Conservation (phyloP, 2,113 vertebrate genomes). For the Eptesicus fuscus region DNA sequence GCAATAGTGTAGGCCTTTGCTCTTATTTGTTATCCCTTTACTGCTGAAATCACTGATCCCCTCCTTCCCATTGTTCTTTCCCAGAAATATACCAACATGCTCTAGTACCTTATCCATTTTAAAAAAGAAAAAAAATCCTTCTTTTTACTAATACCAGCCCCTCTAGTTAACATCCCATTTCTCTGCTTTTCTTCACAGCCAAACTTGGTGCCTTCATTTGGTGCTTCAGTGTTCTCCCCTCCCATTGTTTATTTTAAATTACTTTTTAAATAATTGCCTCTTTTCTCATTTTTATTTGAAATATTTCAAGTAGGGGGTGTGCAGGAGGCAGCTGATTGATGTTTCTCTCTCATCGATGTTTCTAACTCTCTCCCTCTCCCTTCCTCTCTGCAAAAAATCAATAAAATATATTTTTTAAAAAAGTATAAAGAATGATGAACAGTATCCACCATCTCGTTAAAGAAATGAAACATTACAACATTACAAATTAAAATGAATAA, state of each 20-base stretch:
- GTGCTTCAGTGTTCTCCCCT: not conserved
- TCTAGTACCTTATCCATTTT: not conserved
- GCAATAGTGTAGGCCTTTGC: not conserved
- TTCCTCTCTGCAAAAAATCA: no score
- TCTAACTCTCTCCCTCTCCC: no score
- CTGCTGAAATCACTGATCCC: not conserved
- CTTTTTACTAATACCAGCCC: not conserved
- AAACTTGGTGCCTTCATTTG: not conserved
- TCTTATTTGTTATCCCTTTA: not conserved
- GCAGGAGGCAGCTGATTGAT: no score
- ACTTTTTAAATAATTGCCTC: not conserved
- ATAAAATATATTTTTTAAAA: not conserved
- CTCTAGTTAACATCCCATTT: not conserved
- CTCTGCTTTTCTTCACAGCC: not conserved
- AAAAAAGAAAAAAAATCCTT: not conserved
- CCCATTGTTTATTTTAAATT: not conserved
- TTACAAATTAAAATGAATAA: not conserved
- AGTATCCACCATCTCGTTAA: not conserved
- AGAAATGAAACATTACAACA: not conserved
- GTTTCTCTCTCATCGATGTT: no score
- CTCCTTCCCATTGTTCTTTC: not conserved
- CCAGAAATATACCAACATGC: not conserved
- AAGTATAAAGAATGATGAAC: not conserved
- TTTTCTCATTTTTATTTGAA: not conserved
- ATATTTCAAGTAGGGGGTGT: not conserved